Percentiles rank a stretch among this genome's conserved stretches.
phyloP scores from a whole-genome alignment of 2,113 vertebrate genomes.

The Alexandromys fortis region DNA sequence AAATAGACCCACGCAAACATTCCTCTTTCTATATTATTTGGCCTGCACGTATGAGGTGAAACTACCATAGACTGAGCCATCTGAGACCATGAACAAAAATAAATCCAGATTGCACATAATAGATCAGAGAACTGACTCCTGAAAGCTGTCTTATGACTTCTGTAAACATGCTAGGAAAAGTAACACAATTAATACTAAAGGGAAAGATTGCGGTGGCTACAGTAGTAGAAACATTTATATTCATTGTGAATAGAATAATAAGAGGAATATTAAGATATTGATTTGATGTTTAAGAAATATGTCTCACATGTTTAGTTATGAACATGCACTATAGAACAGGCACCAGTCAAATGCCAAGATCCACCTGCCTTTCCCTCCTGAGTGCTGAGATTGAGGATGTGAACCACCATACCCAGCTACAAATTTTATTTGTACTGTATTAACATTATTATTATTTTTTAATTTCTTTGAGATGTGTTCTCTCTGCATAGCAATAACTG shows the following conservation, averaged over 20 bases:
- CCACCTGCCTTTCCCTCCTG: neutral
- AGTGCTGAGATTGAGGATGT: neutral
- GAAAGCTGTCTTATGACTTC: neutral
- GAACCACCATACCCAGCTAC: neutral
- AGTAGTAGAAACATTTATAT: neutral
- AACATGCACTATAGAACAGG: neutral
- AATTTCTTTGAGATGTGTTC: neutral
- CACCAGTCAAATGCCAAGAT: neutral
- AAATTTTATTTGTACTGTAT: neutral
- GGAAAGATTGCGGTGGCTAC: fast-evolving
- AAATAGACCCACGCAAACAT: neutral
- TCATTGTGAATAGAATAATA: neutral
- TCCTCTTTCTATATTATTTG: neutral
- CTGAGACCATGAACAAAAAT: neutral
- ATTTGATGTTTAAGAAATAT: neutral
- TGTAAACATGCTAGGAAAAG: neutral
- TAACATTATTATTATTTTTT: neutral
- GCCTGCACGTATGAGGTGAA: neutral
- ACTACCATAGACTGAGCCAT: neutral
- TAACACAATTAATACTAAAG: neutral
- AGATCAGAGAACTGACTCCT: neutral
- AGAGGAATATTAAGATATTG: neutral
- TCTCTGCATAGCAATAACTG: neutral
- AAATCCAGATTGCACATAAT: too few species aligned
- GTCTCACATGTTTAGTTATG: neutral